These are phyloP conservation scores for Cyclina sinensis DNA, from an alignment of 1,140 invertebrate species.

Conservation along the genomic window DNA sequence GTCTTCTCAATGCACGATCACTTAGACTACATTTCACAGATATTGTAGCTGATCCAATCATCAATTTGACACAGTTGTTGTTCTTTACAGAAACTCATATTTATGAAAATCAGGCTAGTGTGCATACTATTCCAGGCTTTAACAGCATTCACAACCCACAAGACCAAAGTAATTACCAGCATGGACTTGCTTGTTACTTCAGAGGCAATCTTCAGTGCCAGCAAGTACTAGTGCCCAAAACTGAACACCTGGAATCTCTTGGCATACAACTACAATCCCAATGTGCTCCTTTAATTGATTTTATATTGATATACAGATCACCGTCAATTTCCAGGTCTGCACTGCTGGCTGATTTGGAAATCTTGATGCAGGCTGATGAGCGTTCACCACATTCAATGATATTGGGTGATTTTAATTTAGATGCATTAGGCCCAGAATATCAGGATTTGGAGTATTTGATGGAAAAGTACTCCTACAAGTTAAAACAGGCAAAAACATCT, in stretches of 20 bases:
- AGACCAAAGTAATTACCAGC: not conserved
- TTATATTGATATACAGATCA: slow-evolving; percentile 33
- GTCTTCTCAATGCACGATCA: slow-evolving; percentile 57
- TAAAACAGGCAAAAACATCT: not conserved
- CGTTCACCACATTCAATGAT: slow-evolving; percentile 6
- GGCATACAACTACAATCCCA: not conserved
- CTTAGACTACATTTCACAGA: slow-evolving; percentile 40
- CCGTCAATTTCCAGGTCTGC: not conserved
- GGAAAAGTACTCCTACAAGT: not conserved
- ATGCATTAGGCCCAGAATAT: slow-evolving; percentile 20
- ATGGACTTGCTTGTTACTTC: slow-evolving; percentile 34
- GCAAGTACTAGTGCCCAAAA: not conserved
- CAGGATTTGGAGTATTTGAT: not conserved
- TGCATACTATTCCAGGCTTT: not conserved
- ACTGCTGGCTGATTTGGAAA: not conserved
- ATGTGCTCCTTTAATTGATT: not conserved
- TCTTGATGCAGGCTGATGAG: not conserved
- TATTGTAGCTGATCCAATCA: slow-evolving; percentile 31
- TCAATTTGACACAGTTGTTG: slow-evolving; percentile 6
- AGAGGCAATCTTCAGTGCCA: slow-evolving; percentile 1
- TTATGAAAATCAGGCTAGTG: slow-evolving; percentile 20
- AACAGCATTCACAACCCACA: not conserved
- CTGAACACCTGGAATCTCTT: not conserved
- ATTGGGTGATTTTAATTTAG: slow-evolving; percentile 40
- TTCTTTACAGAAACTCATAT: slow-evolving; percentile 50